Percentiles rank a stretch among this genome's conserved stretches.
These are phyloP conservation scores for Sebastes itinus DNA, from an alignment of 2,797 vertebrate species.

Conservation along the genomic window DNA sequence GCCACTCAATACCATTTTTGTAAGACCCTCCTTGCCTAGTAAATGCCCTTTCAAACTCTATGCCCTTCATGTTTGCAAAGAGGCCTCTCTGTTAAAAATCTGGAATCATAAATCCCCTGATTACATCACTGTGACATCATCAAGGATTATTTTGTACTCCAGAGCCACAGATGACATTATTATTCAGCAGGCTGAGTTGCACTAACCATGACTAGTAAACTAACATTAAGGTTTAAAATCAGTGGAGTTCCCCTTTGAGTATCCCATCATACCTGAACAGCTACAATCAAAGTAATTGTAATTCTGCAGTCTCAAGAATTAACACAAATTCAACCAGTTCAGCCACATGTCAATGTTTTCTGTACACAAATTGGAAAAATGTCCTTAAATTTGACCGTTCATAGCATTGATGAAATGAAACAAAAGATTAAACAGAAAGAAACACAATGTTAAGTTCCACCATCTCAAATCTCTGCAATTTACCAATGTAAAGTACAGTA, in stretches of 20 bases:
- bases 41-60: not conserved
- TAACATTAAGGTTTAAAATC: not conserved
- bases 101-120: not conserved
- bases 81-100: not conserved
- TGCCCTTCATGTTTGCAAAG: not conserved
- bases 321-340: not conserved
- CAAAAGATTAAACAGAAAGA: not conserved
- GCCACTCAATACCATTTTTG: not conserved
- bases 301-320: not conserved
- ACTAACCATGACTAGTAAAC: not conserved
- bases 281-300: not conserved
- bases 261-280: not conserved
- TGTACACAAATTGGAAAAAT: not conserved
- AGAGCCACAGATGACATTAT: not conserved
- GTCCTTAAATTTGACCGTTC: not conserved
- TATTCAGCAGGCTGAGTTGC: accelerated
- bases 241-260: not conserved
- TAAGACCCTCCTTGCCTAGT: not conserved
- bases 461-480: not conserved
- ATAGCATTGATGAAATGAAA: not conserved
- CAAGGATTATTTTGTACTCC: not conserved
- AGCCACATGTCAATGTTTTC: not conserved
- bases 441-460: not conserved
- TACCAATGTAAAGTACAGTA: no score
- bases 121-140: not conserved